These are phyloP conservation scores for Nothoprocta pentlandii DNA, from an alignment of 2,113 vertebrate genomes.

Conservation along the genomic window DNA sequence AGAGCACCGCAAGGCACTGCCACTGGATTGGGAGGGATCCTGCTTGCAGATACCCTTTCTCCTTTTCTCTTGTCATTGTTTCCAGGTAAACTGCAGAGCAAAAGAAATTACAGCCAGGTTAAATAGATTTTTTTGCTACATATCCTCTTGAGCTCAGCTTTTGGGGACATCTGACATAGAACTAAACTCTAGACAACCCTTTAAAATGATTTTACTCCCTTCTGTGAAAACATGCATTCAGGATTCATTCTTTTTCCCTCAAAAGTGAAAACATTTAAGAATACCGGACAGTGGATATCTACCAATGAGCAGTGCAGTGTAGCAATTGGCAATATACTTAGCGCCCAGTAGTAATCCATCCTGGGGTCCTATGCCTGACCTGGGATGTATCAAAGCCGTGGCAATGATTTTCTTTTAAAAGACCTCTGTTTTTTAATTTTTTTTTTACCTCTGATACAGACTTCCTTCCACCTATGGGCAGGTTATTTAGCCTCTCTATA, in stretches of 20 bases:
- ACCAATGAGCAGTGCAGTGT: not conserved
- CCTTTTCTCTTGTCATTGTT: not conserved
- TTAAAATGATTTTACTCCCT: not conserved
- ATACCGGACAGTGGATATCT: not conserved
- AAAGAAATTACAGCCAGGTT: not conserved
- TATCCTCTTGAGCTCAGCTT: not conserved
- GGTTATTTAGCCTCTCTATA: constrained; percentile 1
- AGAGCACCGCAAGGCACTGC: not conserved
- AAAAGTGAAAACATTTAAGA: not conserved
- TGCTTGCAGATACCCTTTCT: not conserved
- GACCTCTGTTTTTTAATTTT: not conserved
- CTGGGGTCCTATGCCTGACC: not conserved
- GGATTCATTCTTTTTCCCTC: not conserved
- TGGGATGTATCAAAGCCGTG: not conserved
- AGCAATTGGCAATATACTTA: not conserved
- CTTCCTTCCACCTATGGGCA: not conserved
- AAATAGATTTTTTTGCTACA: not conserved
- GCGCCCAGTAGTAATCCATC: not conserved
- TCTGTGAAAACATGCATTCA: not conserved
- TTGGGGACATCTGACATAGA: not conserved
- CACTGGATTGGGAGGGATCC: not conserved
- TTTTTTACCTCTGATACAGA: not conserved
- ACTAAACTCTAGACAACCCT: not conserved
- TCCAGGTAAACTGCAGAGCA: not conserved
- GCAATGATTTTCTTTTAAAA: not conserved